These are phyloP conservation scores for Myotis lucifugus DNA, from an alignment of 2,113 vertebrate species.

Conservation along the genomic window DNA sequence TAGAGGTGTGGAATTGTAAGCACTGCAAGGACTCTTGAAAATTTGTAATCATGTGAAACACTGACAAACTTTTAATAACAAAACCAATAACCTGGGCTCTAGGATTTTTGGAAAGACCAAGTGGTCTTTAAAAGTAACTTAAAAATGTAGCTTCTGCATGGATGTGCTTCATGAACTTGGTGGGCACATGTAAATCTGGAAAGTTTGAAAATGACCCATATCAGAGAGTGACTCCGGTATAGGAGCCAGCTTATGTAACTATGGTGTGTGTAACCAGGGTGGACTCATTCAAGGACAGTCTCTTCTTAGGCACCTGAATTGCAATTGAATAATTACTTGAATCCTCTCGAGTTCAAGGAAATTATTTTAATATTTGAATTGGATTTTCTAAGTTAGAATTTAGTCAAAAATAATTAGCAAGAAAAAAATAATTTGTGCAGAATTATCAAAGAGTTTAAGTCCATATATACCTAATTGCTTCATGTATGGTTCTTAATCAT, in stretches of 20 bases:
- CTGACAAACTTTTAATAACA: constrained; percentile 22
- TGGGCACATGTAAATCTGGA: background rate
- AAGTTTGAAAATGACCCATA: background rate
- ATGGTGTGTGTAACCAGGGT: background rate
- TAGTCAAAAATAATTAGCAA: constrained; percentile 20
- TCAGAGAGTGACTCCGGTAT: background rate
- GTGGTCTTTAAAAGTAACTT: background rate
- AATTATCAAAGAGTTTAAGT: background rate
- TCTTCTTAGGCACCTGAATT: background rate
- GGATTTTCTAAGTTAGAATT: constrained; percentile 29
- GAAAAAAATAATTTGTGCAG: background rate
- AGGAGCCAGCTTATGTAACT: background rate
- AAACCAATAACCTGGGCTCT: background rate
- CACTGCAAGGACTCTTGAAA: background rate
- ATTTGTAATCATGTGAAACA: background rate
- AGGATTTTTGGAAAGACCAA: constrained; percentile 6
- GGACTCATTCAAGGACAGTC: background rate
- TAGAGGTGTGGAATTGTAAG: background rate
- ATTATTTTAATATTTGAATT: background rate
- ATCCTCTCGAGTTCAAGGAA: background rate
- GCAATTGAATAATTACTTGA: background rate
- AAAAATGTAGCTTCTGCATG: background rate
- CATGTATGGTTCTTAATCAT: background rate
- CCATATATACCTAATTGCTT: background rate
- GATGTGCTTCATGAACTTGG: background rate